Evolutionary conservation across 1,140 invertebrate species (phyloP).

Genomic region (Bombus pyrosoma): DNA sequence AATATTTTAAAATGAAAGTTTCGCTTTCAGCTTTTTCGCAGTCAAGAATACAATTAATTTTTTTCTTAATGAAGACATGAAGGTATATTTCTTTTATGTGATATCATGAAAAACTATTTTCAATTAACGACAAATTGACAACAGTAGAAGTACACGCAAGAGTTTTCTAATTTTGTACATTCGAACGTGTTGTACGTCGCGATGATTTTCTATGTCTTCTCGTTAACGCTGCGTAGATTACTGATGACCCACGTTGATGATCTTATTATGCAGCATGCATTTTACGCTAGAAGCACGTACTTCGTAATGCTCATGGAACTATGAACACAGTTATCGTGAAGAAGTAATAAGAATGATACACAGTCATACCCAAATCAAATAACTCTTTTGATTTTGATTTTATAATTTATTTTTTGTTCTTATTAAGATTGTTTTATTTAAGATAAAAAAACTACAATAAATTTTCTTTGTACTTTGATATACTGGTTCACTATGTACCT

Average conservation of each 20-base stretch:
- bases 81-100: neutral
- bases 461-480: neutral
- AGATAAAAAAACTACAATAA: neutral
- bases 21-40: neutral
- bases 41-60: neutral
- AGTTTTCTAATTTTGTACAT: neutral
- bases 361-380: neutral
- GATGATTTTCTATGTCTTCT: constrained; percentile 24
- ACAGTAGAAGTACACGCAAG: neutral
- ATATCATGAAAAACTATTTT: neutral
- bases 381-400: neutral
- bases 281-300: constrained; percentile 6
- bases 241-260: constrained; percentile 33
- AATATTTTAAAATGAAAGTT: neutral
- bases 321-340: neutral
- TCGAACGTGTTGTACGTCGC: neutral
- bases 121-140: neutral
- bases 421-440: neutral
- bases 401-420: neutral
- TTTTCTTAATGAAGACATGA: neutral
- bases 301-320: neutral
- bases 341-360: neutral
- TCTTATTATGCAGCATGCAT: constrained; percentile 18
- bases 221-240: constrained; percentile 26
- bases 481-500: too few relatives aligned